These are phyloP conservation scores for Brachionus rotundiformis DNA, from an alignment of 1,140 invertebrate genomes.

Conservation along the genomic window DNA sequence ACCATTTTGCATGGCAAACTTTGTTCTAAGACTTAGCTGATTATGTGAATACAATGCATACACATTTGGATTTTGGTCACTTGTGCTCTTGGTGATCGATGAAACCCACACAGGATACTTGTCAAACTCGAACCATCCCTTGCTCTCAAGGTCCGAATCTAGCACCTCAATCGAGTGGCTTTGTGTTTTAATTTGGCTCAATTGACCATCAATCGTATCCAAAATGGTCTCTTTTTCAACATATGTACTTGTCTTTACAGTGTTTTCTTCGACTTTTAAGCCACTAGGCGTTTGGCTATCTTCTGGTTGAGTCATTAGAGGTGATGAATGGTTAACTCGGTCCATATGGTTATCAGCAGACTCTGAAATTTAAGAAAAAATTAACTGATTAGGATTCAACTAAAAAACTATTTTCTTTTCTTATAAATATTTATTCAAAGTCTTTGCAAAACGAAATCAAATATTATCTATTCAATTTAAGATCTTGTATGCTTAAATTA, in stretches of 20 bases:
- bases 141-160: not conserved
- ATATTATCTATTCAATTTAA: conserved; percentile 41
- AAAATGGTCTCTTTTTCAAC: conserved; percentile 6
- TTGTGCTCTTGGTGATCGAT: not conserved
- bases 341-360: conserved; percentile 19
- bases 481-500: not conserved
- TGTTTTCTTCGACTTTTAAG: not conserved
- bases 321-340: conserved; percentile 5
- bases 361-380: not conserved
- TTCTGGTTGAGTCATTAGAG: not conserved
- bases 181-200: not conserved
- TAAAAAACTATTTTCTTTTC: not conserved
- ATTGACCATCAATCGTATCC: not conserved
- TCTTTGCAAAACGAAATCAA: conserved; percentile 11
- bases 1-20: not conserved
- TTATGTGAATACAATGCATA: not conserved
- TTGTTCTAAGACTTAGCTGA: not conserved
- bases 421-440: conserved; percentile 27
- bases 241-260: not conserved
- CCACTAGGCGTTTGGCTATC: not conserved
- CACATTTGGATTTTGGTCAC: not conserved
- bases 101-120: not conserved
- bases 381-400: not conserved
- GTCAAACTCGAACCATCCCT: conserved; percentile 22
- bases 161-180: not conserved